Base-by-base conservation (phyloP, 1,140 invertebrate genomes). In the Hestina assimilis region DNA sequence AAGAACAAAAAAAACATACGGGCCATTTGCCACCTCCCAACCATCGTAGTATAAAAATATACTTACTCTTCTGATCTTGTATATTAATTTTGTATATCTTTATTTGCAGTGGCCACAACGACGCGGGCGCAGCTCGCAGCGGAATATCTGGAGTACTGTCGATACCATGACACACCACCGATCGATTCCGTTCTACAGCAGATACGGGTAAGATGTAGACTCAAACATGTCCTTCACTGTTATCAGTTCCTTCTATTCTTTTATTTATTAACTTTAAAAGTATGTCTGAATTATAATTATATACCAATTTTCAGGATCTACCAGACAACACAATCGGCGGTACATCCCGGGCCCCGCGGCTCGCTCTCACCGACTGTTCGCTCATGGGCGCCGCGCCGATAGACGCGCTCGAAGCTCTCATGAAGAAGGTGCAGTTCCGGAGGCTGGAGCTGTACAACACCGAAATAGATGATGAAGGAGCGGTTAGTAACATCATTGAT, bases 101-200 rank as follows among this genome's bases (percentile, higher is more conserved):
- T 64, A 56, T 11, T 67, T 66, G 0, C 80, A 86, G 83, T 86
- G n/a, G 79, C 79, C 4, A 28, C 67, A 12, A 82, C 76, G 56
- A 75, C 76, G 33, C 66, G 75, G 19, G 90, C 93, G 58, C 93
- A 95, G 69, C 89, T 96, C 55, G 85, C 93, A 6, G 89, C 90
- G 40, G 90, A 93, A 35, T 96, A 96, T 83, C 88, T 90, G 68
- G 89, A 91, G 64, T 93, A 94, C 24, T 96, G 95, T 83, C 80
- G 90, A 43, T 91, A 92, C 66, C 93, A 96, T 89, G 83, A 88
- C 64, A 92, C 93, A 19, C 83, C 91, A 69, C 93, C 94, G 20
- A 83, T 95, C 43, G 89, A 91, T 51, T 90, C 87, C 58, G 90
- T 96, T 52, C 63, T 95, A 60, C 89, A 93, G 50, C 95, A 96